Evolutionary conservation across 92 coral and sea anemone species (phyloP).

Genomic region (Meandrina meandrites): DNA sequence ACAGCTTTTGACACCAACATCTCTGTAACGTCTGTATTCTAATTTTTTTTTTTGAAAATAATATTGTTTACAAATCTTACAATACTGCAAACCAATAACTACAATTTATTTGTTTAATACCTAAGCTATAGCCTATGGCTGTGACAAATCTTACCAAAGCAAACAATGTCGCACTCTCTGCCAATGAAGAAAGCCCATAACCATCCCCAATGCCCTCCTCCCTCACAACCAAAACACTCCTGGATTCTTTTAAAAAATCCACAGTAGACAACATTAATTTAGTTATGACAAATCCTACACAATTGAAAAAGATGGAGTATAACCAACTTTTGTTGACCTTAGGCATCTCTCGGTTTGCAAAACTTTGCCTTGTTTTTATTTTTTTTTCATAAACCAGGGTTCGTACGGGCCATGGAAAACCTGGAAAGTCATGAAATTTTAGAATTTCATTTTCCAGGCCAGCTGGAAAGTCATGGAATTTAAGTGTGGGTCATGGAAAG

Average conservation of each 20-base stretch:
- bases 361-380: too few relatives aligned
- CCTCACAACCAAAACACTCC: not conserved
- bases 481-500: too few relatives aligned
- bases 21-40: not conserved
- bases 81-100: not conserved
- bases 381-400: too few relatives aligned
- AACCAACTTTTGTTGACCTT: not conserved
- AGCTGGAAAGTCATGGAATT: too few relatives aligned
- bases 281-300: not conserved
- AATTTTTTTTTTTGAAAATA: constrained; percentile 2
- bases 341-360: too few relatives aligned
- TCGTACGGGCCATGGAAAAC: too few relatives aligned
- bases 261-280: not conserved
- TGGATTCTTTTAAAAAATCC: not conserved
- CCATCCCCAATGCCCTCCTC: not conserved
- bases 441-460: too few relatives aligned
- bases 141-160: not conserved
- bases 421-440: too few relatives aligned
- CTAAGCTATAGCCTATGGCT: too few relatives aligned
- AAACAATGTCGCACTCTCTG: not conserved
- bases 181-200: not conserved
- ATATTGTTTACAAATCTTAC: not conserved
- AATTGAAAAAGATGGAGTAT: not conserved
- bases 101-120: too few relatives aligned
- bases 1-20: constrained; percentile 13